These are phyloP conservation scores for Sebastes schlegelii DNA, from an alignment of 2,113 vertebrate genomes.

Conservation along the genomic window DNA sequence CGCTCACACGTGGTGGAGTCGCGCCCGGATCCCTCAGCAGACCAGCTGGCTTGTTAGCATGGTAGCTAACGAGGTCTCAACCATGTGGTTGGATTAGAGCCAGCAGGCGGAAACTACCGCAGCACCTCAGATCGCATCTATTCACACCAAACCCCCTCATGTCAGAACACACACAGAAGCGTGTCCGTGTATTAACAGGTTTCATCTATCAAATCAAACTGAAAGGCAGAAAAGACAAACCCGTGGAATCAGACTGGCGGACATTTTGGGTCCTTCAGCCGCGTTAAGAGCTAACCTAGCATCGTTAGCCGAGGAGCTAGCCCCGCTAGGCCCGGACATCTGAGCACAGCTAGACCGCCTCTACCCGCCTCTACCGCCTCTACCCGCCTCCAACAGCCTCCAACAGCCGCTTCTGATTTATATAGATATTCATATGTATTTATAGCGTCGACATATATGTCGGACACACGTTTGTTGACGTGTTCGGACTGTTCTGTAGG, in stretches of 20 bases:
- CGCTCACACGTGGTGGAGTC: slow-evolving; percentile 78
- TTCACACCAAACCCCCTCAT: accelerated
- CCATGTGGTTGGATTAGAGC: slow-evolving; percentile 88
- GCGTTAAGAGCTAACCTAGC: slow-evolving; percentile 67
- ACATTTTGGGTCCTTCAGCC: slow-evolving; percentile 83
- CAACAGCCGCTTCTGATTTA: too few species aligned
- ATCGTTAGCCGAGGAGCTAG: slow-evolving; percentile 39
- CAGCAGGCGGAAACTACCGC: slow-evolving; percentile 56
- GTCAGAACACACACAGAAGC: accelerated
- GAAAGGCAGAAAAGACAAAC: slow-evolving; percentile 10
- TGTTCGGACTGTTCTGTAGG: background rate
- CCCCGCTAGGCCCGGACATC: slow-evolving; percentile 41
- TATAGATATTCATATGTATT: too few species aligned
- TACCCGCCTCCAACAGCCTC: background rate
- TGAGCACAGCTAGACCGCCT: slow-evolving; percentile 6
- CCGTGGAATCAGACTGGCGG: slow-evolving; percentile 71
- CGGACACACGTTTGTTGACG: accelerated
- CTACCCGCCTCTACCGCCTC: background rate
- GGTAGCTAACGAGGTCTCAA: slow-evolving; percentile 66
- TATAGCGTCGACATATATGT: accelerated
- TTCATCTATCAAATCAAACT: too few species aligned
- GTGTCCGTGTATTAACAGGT: accelerated
- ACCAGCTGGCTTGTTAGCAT: slow-evolving; percentile 54
- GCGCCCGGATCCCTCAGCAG: slow-evolving; percentile 64
- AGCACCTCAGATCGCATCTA: background rate